These are phyloP conservation scores for Cenopis cana DNA, from an alignment of 2,888 invertebrate species.

Conservation along the genomic window DNA sequence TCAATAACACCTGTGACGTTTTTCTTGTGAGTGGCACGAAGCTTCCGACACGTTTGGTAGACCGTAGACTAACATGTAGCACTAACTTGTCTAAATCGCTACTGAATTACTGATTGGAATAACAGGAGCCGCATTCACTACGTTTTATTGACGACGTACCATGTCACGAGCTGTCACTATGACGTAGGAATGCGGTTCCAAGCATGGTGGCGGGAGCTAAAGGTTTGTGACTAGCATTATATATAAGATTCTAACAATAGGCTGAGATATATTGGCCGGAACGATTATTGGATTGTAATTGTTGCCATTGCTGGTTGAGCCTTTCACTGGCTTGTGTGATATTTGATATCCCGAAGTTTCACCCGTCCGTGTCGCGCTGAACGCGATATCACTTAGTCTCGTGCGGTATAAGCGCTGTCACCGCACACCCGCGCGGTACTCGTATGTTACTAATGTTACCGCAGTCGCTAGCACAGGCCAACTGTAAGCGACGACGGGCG, in stretches of 20 bases:
- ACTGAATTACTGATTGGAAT: background rate
- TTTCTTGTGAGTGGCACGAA: background rate
- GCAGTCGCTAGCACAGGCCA: background rate
- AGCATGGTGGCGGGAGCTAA: background rate
- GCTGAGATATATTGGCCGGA: background rate
- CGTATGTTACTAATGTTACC: background rate
- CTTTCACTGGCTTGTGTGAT: background rate
- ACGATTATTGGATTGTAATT: too few species aligned
- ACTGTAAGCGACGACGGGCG: background rate
- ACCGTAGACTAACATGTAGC: conserved; percentile 14
- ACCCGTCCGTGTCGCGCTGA: background rate
- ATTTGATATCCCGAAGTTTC: background rate
- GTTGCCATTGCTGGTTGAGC: too few species aligned
- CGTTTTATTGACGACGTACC: background rate
- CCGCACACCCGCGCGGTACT: background rate
- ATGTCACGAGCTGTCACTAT: background rate
- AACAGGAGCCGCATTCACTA: conserved; percentile 2
- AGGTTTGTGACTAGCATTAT: background rate
- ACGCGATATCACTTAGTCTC: background rate
- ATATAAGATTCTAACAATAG: too few species aligned
- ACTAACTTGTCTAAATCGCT: conserved; percentile 2
- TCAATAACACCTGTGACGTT: conserved; percentile 8
- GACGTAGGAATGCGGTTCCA: background rate
- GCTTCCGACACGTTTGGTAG: conserved; percentile 14
- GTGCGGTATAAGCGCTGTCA: background rate